Percentiles rank a stretch among this genome's conserved stretches.
phyloP scores from a whole-genome alignment of 2,797 vertebrate species.

The Chelidonichthys spinosus region DNA sequence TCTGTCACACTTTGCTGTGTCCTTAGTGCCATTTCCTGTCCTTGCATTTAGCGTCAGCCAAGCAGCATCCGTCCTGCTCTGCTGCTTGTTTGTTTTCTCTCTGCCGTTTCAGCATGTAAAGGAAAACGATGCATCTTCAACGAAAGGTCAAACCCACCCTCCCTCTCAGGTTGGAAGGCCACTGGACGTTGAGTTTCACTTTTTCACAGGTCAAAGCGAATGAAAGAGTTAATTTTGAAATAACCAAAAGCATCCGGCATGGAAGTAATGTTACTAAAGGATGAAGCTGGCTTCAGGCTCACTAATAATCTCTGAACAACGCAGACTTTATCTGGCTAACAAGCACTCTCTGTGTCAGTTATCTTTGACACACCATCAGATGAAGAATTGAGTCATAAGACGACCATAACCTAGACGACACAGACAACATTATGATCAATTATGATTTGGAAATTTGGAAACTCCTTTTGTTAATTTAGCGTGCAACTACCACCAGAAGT shows the following conservation, averaged over 20 bases:
- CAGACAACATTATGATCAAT: not conserved
- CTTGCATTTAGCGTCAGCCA: not conserved
- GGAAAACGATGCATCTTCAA: not conserved
- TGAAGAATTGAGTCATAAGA: not conserved
- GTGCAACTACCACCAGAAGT: not conserved
- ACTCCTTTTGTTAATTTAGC: not conserved
- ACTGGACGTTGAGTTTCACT: not conserved
- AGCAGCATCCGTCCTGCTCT: not conserved
- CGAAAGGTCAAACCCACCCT: not conserved
- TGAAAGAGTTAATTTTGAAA: not conserved
- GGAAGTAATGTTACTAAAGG: not conserved
- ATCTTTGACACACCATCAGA: not conserved
- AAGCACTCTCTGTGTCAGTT: not conserved
- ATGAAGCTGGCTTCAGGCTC: not conserved
- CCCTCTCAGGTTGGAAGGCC: not conserved
- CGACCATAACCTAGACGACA: not conserved
- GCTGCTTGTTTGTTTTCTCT: not conserved
- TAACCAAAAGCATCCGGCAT: too few species aligned
- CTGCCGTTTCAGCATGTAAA: not conserved
- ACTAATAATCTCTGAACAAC: not conserved
- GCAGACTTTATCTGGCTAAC: not conserved
- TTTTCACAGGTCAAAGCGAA: not conserved
- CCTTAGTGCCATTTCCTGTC: constrained; percentile 12
- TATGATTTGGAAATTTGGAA: not conserved
- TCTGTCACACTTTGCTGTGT: not conserved